Evolutionary conservation across 2,888 invertebrate species (phyloP), one percentile per base, ranked within the genome.

Genomic region (Agelastica alni): DNA sequence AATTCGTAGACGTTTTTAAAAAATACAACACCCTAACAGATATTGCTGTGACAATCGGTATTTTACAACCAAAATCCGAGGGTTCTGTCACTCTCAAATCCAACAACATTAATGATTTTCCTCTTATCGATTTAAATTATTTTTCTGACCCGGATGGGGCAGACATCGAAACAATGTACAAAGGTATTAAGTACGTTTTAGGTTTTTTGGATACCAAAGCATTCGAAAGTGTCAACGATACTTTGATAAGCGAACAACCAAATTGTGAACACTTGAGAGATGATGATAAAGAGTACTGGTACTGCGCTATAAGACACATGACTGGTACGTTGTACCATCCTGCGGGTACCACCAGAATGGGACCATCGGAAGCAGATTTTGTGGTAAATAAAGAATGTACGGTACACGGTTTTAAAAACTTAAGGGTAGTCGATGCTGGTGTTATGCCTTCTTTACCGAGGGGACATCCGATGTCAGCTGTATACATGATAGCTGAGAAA

Each of bases 121-220:
- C 73, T 0, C 3, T 63, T 5, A 72, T 73, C 7, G 56, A 72
- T 49, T 62, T 64, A 0, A 64, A 66, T 17, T 70, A 63, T 31
- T 64, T 69, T 4, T 58, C 62, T 0, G 69, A 71, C 46, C 31
- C 36, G n/a, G 37, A 51, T n/a, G 46, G 56, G 4, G 45, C 64
- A 10, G 91, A 91, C 65, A 73, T 83, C 1, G 91, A 91, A 65
- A 84, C 82, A 1, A 75, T 87, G 9, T 78, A 86, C 1, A 78
- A 81, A n/a, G 83, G 85, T 0, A 79, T 87, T 3, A 77, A 83
- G 7, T 57, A 49, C 18, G 42, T 61, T 14, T 22, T 66, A 22
- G 51, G 60, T 10, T 53, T 73, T 17, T 18, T 60, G 3, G 49
- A 71, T n/a, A 85, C 85, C 2, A 78, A 80, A 2, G 81, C 86